Evolutionary conservation across 2,113 vertebrate species (phyloP).

Genomic region (Cnemophilus loriae): DNA sequence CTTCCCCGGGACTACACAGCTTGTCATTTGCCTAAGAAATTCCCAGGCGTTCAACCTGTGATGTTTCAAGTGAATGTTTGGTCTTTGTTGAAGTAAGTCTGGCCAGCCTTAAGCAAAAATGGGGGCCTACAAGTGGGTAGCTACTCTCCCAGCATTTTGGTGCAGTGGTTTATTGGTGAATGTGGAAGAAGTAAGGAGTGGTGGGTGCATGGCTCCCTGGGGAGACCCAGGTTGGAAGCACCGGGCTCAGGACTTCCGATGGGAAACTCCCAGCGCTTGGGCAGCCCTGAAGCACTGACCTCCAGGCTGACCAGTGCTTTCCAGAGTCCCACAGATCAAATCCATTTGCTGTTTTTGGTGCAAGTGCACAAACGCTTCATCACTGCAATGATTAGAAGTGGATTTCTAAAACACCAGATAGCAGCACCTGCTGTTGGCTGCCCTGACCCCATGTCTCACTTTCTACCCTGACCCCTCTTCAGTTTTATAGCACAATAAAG

Average conservation of each 20-base stretch:
- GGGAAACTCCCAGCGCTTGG: neutral
- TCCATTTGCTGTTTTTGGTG: neutral
- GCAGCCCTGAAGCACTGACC: neutral
- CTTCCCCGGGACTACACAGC: neutral
- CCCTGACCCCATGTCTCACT: neutral
- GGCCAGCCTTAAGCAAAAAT: neutral
- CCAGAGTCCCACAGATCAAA: neutral
- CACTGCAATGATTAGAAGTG: neutral
- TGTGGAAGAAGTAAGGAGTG: neutral
- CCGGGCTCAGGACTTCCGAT: neutral
- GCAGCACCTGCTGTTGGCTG: neutral
- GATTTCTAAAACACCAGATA: neutral
- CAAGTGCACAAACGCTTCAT: neutral
- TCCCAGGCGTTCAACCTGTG: neutral
- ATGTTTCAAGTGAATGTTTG: neutral
- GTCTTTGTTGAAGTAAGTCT: neutral
- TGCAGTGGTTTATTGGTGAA: neutral
- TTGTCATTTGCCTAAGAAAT: neutral
- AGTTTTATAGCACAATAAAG: neutral
- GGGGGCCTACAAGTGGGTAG: neutral
- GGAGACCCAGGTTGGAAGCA: neutral
- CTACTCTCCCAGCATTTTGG: neutral
- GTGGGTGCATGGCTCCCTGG: fast-evolving
- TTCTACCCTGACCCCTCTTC: neutral
- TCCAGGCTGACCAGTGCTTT: neutral